These are phyloP conservation scores for Tanytarsus gracilentus DNA, from an alignment of 2,888 invertebrate genomes.

Conservation along the genomic window DNA sequence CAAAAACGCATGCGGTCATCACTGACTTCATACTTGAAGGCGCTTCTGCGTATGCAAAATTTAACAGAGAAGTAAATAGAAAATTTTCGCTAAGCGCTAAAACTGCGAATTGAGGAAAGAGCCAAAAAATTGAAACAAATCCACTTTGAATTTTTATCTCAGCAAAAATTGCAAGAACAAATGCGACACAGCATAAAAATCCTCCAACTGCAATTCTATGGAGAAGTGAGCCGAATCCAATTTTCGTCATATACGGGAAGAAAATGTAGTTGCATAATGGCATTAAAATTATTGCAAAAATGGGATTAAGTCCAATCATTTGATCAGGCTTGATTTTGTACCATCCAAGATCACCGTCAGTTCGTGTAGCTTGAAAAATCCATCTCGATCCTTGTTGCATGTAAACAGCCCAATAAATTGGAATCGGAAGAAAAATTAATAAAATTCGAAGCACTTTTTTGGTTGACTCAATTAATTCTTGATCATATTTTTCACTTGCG, in stretches of 20 bases:
- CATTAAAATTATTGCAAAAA: slow-evolving; percentile 62
- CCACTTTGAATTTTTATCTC: slow-evolving; percentile 40
- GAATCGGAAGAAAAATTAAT: slow-evolving; percentile 47
- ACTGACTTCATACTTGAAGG: slow-evolving; percentile 35
- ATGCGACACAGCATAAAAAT: slow-evolving; percentile 62
- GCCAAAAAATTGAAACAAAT: neutral
- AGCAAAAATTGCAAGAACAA: slow-evolving; percentile 64
- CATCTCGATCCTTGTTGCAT: slow-evolving; percentile 43
- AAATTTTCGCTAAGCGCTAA: slow-evolving; percentile 1
- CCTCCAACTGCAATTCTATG: slow-evolving; percentile 71
- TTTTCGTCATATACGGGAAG: slow-evolving; percentile 59
- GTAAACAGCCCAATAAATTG: slow-evolving; percentile 54
- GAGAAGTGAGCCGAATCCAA: slow-evolving; percentile 56
- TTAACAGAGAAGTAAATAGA: neutral
- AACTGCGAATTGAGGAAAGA: slow-evolving; percentile 3
- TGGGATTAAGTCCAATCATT: slow-evolving; percentile 70
- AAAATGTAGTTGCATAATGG: slow-evolving; percentile 57
- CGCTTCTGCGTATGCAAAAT: slow-evolving; percentile 14
- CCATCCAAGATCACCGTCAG: slow-evolving; percentile 59
- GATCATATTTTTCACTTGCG: slow-evolving; percentile 25
- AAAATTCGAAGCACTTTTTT: slow-evolving; percentile 43
- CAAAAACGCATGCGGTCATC: slow-evolving; percentile 5
- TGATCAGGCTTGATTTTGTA: slow-evolving; percentile 71
- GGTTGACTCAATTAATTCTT: slow-evolving; percentile 38
- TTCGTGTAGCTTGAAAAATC: slow-evolving; percentile 62